Evolutionary conservation across 2,888 invertebrate species (phyloP), one percentile per base, ranked within the genome.

Genomic region (Aelia acuminata): DNA sequence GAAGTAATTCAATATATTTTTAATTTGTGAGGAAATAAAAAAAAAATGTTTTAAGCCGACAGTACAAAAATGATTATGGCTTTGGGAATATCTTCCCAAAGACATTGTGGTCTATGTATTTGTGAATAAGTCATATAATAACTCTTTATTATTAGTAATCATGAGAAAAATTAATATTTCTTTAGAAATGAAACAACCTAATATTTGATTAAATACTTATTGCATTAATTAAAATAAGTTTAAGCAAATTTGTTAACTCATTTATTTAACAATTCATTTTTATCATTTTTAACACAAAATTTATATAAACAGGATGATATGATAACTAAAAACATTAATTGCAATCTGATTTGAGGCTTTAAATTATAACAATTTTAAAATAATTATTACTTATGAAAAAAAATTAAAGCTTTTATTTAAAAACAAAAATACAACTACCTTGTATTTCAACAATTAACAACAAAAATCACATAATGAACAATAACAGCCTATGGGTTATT

Each of bases 371-470:
- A 70, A 70, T 70, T 18, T 18, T 35, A 31, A 31, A 3, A 70
- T 35, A 18, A 70, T 70, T 70, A 35, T 31, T 70, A 35, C 43
- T 43, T 80, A n/a, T 4, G n/a, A 43, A 39, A 75, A 80, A 84
- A 63, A 87, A 87, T n/a, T 70, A 87, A 63, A 70, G 57, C 70
- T 47, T 87, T 70, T 87, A 70, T 26, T 87, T 35, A 13, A n/a
- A 47, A 84, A 84, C 49, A 49, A 84, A 84, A 49, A 48, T 84
- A 84, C 47, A n/a, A n/a, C 49, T 48, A 48, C 50, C 31, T 22
- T 49, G 11, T 13, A 84, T 39, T 84, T 84, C 31, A 50, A 84
- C 26, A 47, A 49, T 49, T 63, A 70, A 70, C 63, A 84, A 84
- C 49, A 84, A 84, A 84, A 84, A 84, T 43, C 26, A 84, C 84